A percentile compares a stretch with the other conserved stretches of the same genome.
These are phyloP conservation scores for Styela clava DNA, from an alignment of 23 tunicate species.

Conservation along the genomic window DNA sequence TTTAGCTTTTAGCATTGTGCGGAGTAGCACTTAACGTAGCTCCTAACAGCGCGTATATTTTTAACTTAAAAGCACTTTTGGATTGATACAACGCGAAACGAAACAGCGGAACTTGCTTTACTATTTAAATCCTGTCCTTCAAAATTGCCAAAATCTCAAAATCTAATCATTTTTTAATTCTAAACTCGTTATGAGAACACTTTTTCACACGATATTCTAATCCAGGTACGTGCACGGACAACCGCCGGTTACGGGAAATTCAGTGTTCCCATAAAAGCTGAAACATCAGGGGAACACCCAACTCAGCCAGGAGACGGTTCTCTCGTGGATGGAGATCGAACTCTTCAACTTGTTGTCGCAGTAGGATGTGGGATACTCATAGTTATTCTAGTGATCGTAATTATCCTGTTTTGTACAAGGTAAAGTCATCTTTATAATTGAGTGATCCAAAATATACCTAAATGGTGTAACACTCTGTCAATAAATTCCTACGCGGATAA, in stretches of 20 bases:
- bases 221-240: slow-evolving; percentile 86
- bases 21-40: too few relatives aligned
- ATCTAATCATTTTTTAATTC: too few relatives aligned
- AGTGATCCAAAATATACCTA: not conserved
- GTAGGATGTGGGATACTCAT: slow-evolving; percentile 45
- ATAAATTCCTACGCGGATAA: too few relatives aligned
- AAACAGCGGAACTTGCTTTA: too few relatives aligned
- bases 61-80: too few relatives aligned
- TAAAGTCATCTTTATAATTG: slow-evolving; percentile 5
- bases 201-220: too few relatives aligned
- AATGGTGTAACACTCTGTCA: not conserved
- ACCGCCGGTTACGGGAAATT: slow-evolving; percentile 70
- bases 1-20: too few relatives aligned
- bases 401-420: slow-evolving; percentile 52
- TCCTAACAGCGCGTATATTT: too few relatives aligned
- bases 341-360: slow-evolving; percentile 35
- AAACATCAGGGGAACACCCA: slow-evolving; percentile 14
- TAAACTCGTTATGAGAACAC: too few relatives aligned
- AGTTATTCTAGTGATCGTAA: slow-evolving; percentile 39
- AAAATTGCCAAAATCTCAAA: too few relatives aligned
- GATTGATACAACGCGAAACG: too few relatives aligned
- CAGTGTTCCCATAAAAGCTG: slow-evolving; percentile 43
- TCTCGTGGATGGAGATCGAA: not conserved
- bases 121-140: too few relatives aligned
- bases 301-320: not conserved